Percentiles rank a stretch among this genome's conserved stretches.
These are phyloP conservation scores for Microctonus aethiopoides DNA, from an alignment of 2,888 invertebrate genomes.

Conservation along the genomic window DNA sequence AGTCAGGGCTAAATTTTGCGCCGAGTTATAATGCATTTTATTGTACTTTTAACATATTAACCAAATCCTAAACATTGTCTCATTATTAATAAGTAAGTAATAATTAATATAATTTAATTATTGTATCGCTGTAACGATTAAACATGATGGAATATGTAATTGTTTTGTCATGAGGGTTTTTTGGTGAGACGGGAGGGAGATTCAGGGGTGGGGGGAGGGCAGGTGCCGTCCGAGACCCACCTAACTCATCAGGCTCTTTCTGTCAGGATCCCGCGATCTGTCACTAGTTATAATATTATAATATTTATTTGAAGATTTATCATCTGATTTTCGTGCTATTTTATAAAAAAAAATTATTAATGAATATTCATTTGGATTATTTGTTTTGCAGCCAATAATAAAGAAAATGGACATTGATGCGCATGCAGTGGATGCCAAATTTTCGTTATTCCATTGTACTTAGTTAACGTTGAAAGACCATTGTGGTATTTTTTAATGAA, in stretches of 20 bases:
- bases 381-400: slow-evolving; percentile 24
- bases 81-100: slow-evolving; percentile 51
- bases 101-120: not conserved
- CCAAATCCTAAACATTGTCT: slow-evolving; percentile 51
- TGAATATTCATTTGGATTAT: slow-evolving; percentile 22
- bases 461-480: slow-evolving; percentile 21
- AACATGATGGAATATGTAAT: slow-evolving; percentile 24
- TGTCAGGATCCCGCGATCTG: slow-evolving; percentile 42
- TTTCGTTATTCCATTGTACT: slow-evolving; percentile 30
- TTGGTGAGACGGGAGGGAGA: no score
- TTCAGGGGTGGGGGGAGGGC: slow-evolving; percentile 51
- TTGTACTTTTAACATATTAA: slow-evolving; percentile 53
- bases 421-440: slow-evolving; percentile 21
- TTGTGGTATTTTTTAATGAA: slow-evolving; percentile 31
- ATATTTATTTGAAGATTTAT: no score
- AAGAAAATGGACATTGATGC: slow-evolving; percentile 39
- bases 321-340: not conserved
- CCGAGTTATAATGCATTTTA: slow-evolving; percentile 54
- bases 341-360: not conserved
- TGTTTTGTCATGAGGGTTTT: slow-evolving; percentile 48
- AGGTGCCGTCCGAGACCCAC: slow-evolving; percentile 54
- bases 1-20: slow-evolving; percentile 44
- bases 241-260: slow-evolving; percentile 41
- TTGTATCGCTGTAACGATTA: not conserved
- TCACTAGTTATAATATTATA: slow-evolving; percentile 35